Conservation (phyloP, 2,113 vertebrate genomes). For the Labeo catla region DNA sequence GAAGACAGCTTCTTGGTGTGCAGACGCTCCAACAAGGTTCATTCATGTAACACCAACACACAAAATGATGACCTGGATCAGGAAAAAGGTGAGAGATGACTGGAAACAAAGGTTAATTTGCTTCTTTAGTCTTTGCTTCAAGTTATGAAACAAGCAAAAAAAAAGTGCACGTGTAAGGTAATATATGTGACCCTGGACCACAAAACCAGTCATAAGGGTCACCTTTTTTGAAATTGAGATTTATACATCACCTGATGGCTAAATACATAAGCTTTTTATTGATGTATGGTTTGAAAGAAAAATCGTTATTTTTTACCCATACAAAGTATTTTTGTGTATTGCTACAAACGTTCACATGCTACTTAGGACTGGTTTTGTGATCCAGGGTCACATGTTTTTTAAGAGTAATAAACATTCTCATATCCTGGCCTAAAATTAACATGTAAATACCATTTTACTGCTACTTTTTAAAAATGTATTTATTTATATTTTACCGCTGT, state of each 20-base stretch:
- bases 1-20: conserved; percentile 58
- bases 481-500: background rate
- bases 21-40: conserved; percentile 1
- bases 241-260: too few relatives aligned
- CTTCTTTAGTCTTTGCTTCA: too few relatives aligned
- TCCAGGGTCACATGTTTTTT: background rate
- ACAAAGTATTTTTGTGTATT: too few relatives aligned
- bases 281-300: too few relatives aligned
- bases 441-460: background rate
- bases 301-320: too few relatives aligned
- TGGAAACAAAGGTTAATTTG: background rate
- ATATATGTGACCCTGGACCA: too few relatives aligned
- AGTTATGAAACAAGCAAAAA: background rate
- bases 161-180: background rate
- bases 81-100: background rate
- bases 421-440: background rate
- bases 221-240: too few relatives aligned
- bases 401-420: background rate
- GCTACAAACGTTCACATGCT: too few relatives aligned
- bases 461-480: too few relatives aligned
- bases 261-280: too few relatives aligned
- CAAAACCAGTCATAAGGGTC: too few relatives aligned
- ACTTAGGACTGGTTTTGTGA: too few relatives aligned
- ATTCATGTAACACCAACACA: background rate
- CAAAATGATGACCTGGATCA: background rate